Evolutionary conservation across 2,888 invertebrate species (phyloP), one percentile per base, ranked within the genome.

Genomic region (Octodonta nipae): DNA sequence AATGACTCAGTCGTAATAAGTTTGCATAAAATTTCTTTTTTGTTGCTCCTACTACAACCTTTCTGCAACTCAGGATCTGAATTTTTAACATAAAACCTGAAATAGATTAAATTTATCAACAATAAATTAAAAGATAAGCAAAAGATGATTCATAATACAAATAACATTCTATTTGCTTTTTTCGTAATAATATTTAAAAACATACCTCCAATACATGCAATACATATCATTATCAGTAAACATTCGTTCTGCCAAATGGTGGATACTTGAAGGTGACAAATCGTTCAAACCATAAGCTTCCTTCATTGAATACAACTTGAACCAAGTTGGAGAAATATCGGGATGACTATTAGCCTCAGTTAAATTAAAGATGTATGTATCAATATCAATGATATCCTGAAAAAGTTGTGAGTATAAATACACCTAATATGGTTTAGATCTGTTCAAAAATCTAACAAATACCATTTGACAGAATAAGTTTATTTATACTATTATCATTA

Each of bases 321-420:
- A 73, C 86, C 87, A 87, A 5, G 63, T 61, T 0, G 86, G 84
- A 8, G 65, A 58, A 13, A 60, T 47, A 4, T 67, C 50, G 0
- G 71, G 68, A 1, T 66, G 58, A 10, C 25, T 14, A 45, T 84
- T 85, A 0, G 86, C 82, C 52, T 70, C 69, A 0, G 78, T 79
- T 24, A 89, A 56, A 56, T 88, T 82, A 53, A 79, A 78, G 8
- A 71, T 74, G 65, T 75, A 87, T 29, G 77, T 78, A 3, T 76
- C 67, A 36, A 77, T 73, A 49, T 79, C 75, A 16, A 70, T 51
- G 1, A 83, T 71, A 44, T 65, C 67, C 80, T 81, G 30, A 37
- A 51, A 47, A n/a, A 34, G n/a, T n/a, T n/a, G n/a, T n/a, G n/a
- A n/a, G n/a, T n/a, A n/a, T n/a, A n/a, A n/a, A n/a, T n/a, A n/a